These are phyloP conservation scores for Cheiracanthium punctorium DNA, from an alignment of 2,888 invertebrate genomes.

Conservation along the genomic window DNA sequence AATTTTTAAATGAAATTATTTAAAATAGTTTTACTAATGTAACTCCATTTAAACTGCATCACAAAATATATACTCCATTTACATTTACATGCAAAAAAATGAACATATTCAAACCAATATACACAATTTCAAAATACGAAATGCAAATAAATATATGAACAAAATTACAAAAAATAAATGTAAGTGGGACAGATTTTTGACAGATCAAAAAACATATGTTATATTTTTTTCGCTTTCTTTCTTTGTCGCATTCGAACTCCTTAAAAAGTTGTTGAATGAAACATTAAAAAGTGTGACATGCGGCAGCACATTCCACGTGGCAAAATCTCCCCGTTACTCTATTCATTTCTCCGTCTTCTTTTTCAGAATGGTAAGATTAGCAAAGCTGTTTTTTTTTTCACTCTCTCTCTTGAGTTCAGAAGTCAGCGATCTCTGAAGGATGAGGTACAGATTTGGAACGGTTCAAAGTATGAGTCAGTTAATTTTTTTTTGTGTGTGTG, in stretches of 20 bases:
- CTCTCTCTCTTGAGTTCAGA: background rate
- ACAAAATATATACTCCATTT: too few species aligned
- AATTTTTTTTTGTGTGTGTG: too few species aligned
- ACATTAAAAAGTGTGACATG: background rate
- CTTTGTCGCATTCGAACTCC: background rate
- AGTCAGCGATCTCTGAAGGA: background rate
- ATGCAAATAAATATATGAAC: too few species aligned
- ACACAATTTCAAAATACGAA: too few species aligned
- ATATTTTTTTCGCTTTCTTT: background rate
- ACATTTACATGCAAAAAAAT: too few species aligned
- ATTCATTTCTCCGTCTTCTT: background rate
- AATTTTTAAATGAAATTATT: too few species aligned
- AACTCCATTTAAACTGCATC: too few species aligned
- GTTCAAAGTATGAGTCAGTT: too few species aligned
- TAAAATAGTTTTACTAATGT: too few species aligned
- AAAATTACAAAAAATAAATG: too few species aligned
- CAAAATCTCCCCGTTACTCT: background rate
- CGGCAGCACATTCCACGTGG: background rate
- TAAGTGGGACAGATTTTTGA: background rate
- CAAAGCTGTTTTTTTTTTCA: too few species aligned
- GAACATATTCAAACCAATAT: too few species aligned
- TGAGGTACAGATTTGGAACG: background rate
- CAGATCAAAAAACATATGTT: background rate
- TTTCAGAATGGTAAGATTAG: background rate
- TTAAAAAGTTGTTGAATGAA: background rate